Conservation (phyloP, 2,888 invertebrate genomes). For the Cantharis lateralis region DNA sequence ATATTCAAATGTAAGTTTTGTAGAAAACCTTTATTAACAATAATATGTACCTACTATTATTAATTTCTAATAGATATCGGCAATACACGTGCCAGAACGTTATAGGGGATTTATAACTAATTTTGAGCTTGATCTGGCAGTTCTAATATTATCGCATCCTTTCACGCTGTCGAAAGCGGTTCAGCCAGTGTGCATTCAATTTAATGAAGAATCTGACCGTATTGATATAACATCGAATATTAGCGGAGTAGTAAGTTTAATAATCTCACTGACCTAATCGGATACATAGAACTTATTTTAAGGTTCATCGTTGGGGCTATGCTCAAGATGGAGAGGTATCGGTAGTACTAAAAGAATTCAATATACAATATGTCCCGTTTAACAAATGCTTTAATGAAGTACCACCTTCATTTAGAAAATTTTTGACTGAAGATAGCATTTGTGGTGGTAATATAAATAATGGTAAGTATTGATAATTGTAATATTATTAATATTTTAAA, state of each 20-base stretch:
- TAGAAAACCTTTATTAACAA: too few relatives aligned
- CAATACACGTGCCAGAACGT: background rate
- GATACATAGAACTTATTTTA: background rate
- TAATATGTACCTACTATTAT: too few relatives aligned
- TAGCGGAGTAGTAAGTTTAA: conserved; percentile 37
- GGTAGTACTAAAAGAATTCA: background rate
- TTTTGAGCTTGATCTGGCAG: background rate
- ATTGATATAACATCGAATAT: conserved; percentile 6
- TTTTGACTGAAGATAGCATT: background rate
- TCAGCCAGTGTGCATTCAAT: background rate
- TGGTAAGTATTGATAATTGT: too few relatives aligned
- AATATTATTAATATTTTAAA: too few relatives aligned
- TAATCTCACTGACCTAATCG: background rate
- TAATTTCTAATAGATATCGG: background rate
- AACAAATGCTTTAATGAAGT: background rate
- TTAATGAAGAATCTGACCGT: conserved; percentile 25
- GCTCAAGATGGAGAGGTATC: background rate
- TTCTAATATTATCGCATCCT: background rate
- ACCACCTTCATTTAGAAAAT: background rate
- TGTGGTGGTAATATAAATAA: background rate
- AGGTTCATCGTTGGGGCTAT: background rate
- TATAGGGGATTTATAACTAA: background rate
- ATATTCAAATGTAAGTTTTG: background rate
- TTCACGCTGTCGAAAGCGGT: background rate
- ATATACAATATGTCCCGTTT: background rate